Conservation (phyloP, 2,113 vertebrate genomes). For the Setophaga petechia region DNA sequence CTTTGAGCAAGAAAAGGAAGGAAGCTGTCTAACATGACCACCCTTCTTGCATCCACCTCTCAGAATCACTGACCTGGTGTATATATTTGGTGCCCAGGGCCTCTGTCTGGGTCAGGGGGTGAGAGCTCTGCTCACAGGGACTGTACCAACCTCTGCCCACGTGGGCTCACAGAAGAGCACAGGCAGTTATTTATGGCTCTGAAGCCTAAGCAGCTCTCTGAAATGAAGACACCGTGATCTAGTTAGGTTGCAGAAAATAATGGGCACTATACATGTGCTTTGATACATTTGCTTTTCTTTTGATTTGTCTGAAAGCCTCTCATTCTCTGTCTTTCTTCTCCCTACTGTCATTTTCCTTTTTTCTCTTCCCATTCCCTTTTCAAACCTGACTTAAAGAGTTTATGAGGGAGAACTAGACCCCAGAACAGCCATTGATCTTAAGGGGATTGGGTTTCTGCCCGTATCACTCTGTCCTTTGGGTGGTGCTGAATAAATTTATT, state of each 20-base stretch:
- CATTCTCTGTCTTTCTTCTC: not conserved
- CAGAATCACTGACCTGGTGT: not conserved
- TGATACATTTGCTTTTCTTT: slow-evolving; percentile 41
- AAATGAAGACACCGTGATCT: not conserved
- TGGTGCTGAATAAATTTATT: not conserved
- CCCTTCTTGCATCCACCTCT: not conserved
- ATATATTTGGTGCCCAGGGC: not conserved
- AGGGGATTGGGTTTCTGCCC: not conserved
- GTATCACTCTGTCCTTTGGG: not conserved
- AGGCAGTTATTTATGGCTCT: not conserved
- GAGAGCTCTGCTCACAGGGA: not conserved
- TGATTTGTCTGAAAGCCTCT: slow-evolving; percentile 36
- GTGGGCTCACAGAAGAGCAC: not conserved
- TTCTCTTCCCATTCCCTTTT: not conserved
- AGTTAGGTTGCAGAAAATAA: not conserved
- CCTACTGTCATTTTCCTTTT: slow-evolving; percentile 4
- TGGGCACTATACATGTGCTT: slow-evolving; percentile 1
- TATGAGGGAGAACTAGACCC: not conserved
- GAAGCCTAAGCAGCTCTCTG: not conserved
- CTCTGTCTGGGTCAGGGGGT: not conserved
- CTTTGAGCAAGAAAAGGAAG: not conserved
- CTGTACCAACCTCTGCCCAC: not conserved
- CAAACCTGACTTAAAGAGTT: slow-evolving; percentile 9
- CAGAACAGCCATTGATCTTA: not conserved
- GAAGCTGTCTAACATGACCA: not conserved